A percentile compares a stretch with the other conserved stretches of the same genome.
These are phyloP conservation scores for Zeugodacus cucurbitae DNA, from an alignment of 1,140 invertebrate genomes.

Conservation along the genomic window DNA sequence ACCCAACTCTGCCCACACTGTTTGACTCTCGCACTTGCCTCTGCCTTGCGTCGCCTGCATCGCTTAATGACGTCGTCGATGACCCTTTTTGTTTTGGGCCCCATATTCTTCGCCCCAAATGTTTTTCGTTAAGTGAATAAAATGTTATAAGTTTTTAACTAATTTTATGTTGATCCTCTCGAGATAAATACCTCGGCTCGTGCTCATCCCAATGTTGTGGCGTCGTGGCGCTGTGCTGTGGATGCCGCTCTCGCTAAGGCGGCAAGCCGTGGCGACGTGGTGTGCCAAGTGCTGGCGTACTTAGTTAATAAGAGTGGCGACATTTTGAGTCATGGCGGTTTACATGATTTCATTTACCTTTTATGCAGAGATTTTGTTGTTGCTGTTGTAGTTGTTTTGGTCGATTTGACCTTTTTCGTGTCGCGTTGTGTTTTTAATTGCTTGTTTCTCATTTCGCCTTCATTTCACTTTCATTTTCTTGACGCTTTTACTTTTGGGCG, in stretches of 20 bases:
- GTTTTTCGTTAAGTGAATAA: constrained; percentile 31
- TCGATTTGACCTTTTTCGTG: too few species aligned
- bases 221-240: not conserved
- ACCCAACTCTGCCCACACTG: not conserved
- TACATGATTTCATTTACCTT: constrained; percentile 14
- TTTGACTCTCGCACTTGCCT: not conserved
- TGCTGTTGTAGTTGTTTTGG: not conserved
- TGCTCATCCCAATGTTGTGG: not conserved
- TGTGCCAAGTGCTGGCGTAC: not conserved
- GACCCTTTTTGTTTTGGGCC: not conserved
- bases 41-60: not conserved
- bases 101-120: not conserved
- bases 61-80: constrained; percentile 7
- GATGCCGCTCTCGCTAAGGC: not conserved
- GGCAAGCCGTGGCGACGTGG: not conserved
- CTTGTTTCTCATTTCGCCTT: not conserved
- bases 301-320: constrained; percentile 26
- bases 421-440: not conserved
- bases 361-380: not conserved
- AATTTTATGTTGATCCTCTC: constrained; percentile 35
- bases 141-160: constrained; percentile 39
- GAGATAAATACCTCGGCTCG: constrained; percentile 5
- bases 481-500: not conserved
- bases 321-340: constrained; percentile 26
- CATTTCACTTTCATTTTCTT: constrained; percentile 16